phyloP scores from a whole-genome alignment of 2,888 invertebrate genomes.

The Muschampia staudingeri region DNA sequence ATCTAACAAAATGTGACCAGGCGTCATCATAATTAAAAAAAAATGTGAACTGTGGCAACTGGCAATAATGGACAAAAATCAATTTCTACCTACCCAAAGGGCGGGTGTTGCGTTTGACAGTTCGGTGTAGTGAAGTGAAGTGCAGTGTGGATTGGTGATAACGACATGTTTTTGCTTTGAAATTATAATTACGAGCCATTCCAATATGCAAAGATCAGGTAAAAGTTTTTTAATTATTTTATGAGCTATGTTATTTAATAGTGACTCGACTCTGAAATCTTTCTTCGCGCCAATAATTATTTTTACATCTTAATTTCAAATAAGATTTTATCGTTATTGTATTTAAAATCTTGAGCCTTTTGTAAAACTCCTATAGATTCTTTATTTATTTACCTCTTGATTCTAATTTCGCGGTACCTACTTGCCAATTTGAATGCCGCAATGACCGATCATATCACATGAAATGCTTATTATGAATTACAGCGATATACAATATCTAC shows the following conservation, averaged over 20 bases:
- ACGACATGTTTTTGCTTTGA: conserved; percentile 87
- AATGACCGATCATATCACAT: neutral
- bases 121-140: conserved; percentile 78
- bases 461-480: neutral
- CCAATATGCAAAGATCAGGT: conserved; percentile 90
- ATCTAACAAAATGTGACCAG: no score
- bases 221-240: conserved; percentile 63
- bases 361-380: neutral
- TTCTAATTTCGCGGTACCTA: neutral
- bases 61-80: conserved; percentile 79
- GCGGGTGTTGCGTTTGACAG: conserved; percentile 89
- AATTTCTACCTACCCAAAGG: conserved; percentile 80
- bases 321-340: conserved; percentile 34
- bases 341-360: conserved; percentile 27
- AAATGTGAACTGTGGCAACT: neutral
- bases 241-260: no score
- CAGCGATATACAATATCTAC: neutral
- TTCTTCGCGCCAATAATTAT: conserved; percentile 72
- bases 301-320: conserved; percentile 41
- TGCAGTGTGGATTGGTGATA: conserved; percentile 78
- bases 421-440: neutral
- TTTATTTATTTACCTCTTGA: neutral
- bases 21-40: no score
- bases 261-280: neutral
- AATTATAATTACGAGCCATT: conserved; percentile 75